Percentiles rank a stretch among this genome's conserved stretches.
Conservation (phyloP, 2,113 vertebrate species). For the Trematomus loennbergii region DNA sequence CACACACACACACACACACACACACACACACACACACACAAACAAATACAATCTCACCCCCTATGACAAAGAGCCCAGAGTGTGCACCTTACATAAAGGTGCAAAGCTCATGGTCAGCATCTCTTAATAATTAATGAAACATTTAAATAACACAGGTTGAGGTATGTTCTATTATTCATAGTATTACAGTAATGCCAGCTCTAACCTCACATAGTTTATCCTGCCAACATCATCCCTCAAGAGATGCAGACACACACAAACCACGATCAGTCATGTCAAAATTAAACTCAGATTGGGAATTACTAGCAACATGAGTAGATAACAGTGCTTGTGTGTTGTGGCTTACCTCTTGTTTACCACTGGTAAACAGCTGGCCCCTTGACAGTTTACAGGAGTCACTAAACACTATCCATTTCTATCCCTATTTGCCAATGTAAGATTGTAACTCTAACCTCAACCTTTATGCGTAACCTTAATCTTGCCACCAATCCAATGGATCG, state of each 20-base stretch:
- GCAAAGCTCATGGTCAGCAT: slow-evolving; percentile 15
- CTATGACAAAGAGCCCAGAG: neutral
- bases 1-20: slow-evolving; percentile 7
- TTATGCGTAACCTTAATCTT: slow-evolving; percentile 45
- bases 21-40: neutral
- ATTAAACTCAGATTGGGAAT: slow-evolving; percentile 20
- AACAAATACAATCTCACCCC: too few relatives aligned
- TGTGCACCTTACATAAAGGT: neutral
- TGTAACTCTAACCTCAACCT: slow-evolving; percentile 44
- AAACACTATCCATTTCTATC: slow-evolving; percentile 29
- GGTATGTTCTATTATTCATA: slow-evolving; percentile 39
- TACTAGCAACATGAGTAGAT: slow-evolving; percentile 40
- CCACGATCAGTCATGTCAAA: neutral
- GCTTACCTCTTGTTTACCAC: slow-evolving; percentile 16
- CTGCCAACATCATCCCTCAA: neutral
- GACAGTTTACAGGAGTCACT: slow-evolving; percentile 25
- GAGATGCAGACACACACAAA: slow-evolving; percentile 3
- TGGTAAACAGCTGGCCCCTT: slow-evolving; percentile 40
- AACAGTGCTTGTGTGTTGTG: neutral
- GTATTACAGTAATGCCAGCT: slow-evolving; percentile 21
- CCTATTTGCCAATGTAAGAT: neutral
- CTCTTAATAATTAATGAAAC: slow-evolving; percentile 38
- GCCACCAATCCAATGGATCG: slow-evolving; percentile 41
- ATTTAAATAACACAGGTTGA: slow-evolving; percentile 41
- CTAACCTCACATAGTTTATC: slow-evolving; percentile 18